Percentiles rank a stretch among this genome's conserved stretches.
phyloP scores from a whole-genome alignment of 2,797 vertebrate species.

The Amphiprion clarkii region DNA sequence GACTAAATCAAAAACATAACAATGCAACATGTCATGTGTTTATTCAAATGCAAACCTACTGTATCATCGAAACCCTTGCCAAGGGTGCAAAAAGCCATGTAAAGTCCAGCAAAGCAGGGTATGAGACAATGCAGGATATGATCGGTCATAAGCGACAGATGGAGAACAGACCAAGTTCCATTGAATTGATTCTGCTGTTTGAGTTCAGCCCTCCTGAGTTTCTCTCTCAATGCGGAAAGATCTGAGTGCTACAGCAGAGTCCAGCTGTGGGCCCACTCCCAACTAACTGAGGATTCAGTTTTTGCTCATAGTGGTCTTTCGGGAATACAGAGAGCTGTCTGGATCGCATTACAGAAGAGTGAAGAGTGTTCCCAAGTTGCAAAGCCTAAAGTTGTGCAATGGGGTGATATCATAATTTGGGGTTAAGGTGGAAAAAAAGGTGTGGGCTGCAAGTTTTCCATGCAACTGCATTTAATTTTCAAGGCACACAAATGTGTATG shows the following conservation, averaged over 20 bases:
- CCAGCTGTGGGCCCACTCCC: slow-evolving; percentile 72
- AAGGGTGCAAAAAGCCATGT: not conserved
- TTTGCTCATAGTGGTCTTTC: slow-evolving; percentile 50
- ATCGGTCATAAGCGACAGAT: slow-evolving; percentile 49
- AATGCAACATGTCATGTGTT: not conserved
- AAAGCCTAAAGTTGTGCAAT: slow-evolving; percentile 67
- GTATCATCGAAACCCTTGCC: slow-evolving; percentile 9
- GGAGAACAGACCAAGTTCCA: slow-evolving; percentile 24
- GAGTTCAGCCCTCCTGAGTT: slow-evolving; percentile 27
- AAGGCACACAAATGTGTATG: slow-evolving; percentile 15
- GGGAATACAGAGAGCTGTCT: slow-evolving; percentile 63
- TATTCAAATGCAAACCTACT: not conserved
- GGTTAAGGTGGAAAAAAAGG: slow-evolving; percentile 61
- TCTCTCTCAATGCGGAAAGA: slow-evolving; percentile 43
- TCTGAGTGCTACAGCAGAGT: slow-evolving; percentile 42
- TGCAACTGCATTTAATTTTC: slow-evolving; percentile 47
- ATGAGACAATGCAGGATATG: slow-evolving; percentile 19
- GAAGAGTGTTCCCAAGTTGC: slow-evolving; percentile 49
- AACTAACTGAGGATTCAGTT: slow-evolving; percentile 53
- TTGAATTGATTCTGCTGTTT: slow-evolving; percentile 18
- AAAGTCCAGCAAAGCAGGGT: slow-evolving; percentile 14
- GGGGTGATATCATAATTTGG: slow-evolving; percentile 73
- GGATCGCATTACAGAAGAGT: slow-evolving; percentile 69
- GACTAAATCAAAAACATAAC: slow-evolving; percentile 10
- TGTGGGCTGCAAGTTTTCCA: slow-evolving; percentile 62